Base-by-base conservation (phyloP, 2,797 vertebrate genomes). In the Enteromius mattozi region DNA sequence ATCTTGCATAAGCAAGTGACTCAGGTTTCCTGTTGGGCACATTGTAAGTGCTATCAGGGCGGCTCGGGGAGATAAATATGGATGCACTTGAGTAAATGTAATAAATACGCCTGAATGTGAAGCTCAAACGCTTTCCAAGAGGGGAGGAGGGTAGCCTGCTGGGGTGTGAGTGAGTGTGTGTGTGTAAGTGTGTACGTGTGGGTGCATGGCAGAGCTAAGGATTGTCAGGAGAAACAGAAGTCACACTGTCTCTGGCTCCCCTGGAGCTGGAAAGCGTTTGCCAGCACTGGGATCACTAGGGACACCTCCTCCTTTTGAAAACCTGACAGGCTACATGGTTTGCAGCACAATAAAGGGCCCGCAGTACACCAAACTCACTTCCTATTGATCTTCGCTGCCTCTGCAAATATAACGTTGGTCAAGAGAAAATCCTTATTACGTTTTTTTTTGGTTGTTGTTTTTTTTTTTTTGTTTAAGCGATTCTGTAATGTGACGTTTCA, bases 341-440 rank as follows among this genome's bases (percentile, higher is more conserved):
- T 92, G 89, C 70, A 91, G 92, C 89, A 92, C 93, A 95, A 93
- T 87, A 59, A 83, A 92, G 85, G 86, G 89, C 91, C 90, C 78
- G 86, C 88, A 88, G 91, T 88, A 91, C 92, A 84, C 78, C 90
- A 49, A 88, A 92, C 93, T 92, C 89, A 76, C 81, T 95, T 93
- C 92, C 93, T 94, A 94, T 94, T 90, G 95, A 94, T 96, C 90
- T 89, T 83, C 24, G 47, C 90, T 89, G 90, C 81, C 90, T 85
- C 90, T 88, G 90, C 82, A 76, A 40, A 77, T 89, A 90, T 85
- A 91, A 68, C 88, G 88, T 80, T 87, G 90, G 79, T 86, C 88
- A 88, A 88, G 81, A 87, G 78, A 89, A 87, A 65, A 90, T 81
- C 78, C 85, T 86, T 80, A 86, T 85, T 66, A 10, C 14, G 69